Evolutionary conservation across 30 jellyfish, hydroid and myxozoan species (phyloP).

Genomic region (Sanderia malayensis): DNA sequence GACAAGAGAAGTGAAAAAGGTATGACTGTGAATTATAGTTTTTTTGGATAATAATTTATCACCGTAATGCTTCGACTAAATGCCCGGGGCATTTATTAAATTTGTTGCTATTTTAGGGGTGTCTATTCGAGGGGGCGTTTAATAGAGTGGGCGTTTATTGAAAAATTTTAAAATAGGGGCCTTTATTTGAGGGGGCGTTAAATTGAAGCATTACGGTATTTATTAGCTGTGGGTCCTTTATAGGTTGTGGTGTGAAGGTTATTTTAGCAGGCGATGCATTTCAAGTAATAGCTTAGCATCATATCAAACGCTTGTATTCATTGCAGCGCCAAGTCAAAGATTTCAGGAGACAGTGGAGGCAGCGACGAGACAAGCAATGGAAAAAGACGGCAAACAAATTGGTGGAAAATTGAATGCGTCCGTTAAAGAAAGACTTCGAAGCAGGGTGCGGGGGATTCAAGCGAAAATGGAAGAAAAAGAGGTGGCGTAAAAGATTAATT

Average conservation of each 20-base stretch:
- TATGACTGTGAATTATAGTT: too few relatives aligned
- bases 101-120: too few relatives aligned
- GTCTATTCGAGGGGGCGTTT: too few relatives aligned
- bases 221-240: not conserved
- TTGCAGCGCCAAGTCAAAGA: conserved; percentile 15
- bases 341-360: conserved; percentile 17
- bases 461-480: conserved; percentile 33
- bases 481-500: not conserved
- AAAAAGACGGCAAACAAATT: not conserved
- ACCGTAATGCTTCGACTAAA: too few relatives aligned
- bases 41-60: too few relatives aligned
- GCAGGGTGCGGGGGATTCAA: conserved; percentile 73
- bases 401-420: conserved; percentile 77
- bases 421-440: conserved; percentile 79
- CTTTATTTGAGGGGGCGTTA: not conserved
- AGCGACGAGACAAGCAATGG: conserved; percentile 43
- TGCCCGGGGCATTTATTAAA: too few relatives aligned
- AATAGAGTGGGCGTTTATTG: too few relatives aligned
- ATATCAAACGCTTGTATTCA: not conserved
- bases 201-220: not conserved
- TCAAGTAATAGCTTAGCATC: not conserved
- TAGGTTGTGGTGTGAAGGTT: not conserved
- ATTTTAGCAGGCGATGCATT: not conserved
- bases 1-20: not conserved
- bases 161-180: too few relatives aligned